phyloP scores from a whole-genome alignment of 2,888 invertebrate species.

The Phengaris alcon region DNA sequence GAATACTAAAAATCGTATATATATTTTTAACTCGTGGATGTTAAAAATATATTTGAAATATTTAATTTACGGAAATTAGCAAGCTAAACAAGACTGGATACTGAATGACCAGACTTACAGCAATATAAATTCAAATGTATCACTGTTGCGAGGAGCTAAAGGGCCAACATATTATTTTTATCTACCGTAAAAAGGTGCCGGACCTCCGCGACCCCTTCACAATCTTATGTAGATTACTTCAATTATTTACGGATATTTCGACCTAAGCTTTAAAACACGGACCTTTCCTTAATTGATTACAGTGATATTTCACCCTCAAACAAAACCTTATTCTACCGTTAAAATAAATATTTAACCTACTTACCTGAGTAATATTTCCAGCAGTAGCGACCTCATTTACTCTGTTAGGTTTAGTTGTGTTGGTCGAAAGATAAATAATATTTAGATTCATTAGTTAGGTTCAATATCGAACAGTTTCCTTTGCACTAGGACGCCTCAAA shows the following conservation, averaged over 20 bases:
- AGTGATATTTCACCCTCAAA: slow-evolving; percentile 26
- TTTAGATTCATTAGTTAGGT: no score
- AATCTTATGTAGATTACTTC: slow-evolving; percentile 36
- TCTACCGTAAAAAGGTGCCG: slow-evolving; percentile 75
- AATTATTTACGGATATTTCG: slow-evolving; percentile 37
- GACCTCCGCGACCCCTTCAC: slow-evolving; percentile 60
- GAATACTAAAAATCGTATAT: no score
- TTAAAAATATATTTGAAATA: no score
- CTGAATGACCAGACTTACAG: background rate
- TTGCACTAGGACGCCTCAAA: no score
- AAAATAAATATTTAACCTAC: slow-evolving; percentile 2
- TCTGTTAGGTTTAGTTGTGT: background rate
- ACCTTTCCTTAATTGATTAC: slow-evolving; percentile 24
- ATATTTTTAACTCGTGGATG: no score
- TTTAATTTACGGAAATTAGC: background rate
- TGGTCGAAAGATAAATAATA: no score
- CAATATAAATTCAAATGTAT: slow-evolving; percentile 12
- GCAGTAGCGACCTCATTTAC: background rate
- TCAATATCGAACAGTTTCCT: no score
- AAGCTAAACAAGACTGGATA: background rate
- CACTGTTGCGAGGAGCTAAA: slow-evolving; percentile 6
- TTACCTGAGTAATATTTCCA: background rate
- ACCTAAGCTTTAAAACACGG: slow-evolving; percentile 34
- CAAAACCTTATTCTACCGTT: slow-evolving; percentile 12
- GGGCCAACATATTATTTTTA: slow-evolving; percentile 70